phyloP scores from a whole-genome alignment of 2,113 vertebrate species.

The Leucoraja erinaceus region DNA sequence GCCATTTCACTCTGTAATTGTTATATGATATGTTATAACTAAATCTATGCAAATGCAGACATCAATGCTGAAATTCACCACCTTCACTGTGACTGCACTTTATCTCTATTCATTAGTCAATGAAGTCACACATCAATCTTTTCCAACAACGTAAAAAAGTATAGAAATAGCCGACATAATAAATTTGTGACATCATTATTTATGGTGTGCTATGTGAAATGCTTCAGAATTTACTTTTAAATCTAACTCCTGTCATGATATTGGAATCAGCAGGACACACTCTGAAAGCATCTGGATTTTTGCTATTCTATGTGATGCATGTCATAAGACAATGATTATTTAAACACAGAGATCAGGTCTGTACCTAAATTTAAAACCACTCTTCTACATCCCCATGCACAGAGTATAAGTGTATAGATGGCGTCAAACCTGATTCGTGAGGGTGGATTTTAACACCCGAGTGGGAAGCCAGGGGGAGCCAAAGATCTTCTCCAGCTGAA shows the following conservation, averaged over 20 bases:
- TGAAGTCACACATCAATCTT: neutral
- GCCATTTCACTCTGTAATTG: too few species aligned
- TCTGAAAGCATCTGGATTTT: neutral
- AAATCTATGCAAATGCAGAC: too few species aligned
- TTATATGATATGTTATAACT: too few species aligned
- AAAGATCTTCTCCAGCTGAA: neutral
- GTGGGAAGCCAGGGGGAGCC: neutral
- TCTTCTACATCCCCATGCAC: neutral
- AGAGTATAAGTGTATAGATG: neutral
- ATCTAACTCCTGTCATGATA: neutral
- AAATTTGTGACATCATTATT: neutral
- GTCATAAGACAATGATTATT: neutral
- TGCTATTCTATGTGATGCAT: neutral
- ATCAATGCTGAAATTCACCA: too few species aligned
- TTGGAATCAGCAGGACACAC: neutral
- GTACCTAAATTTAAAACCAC: neutral
- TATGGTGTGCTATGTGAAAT: neutral
- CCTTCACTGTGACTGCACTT: neutral
- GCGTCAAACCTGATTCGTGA: neutral
- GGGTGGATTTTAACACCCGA: neutral
- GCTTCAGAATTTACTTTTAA: neutral
- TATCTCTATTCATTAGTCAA: conserved; percentile 7
- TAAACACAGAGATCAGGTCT: neutral
- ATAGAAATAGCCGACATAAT: neutral
- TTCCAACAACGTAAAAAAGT: neutral